phyloP scores from a whole-genome alignment of 2,797 vertebrate species.

The Limnodromus scolopaceus region DNA sequence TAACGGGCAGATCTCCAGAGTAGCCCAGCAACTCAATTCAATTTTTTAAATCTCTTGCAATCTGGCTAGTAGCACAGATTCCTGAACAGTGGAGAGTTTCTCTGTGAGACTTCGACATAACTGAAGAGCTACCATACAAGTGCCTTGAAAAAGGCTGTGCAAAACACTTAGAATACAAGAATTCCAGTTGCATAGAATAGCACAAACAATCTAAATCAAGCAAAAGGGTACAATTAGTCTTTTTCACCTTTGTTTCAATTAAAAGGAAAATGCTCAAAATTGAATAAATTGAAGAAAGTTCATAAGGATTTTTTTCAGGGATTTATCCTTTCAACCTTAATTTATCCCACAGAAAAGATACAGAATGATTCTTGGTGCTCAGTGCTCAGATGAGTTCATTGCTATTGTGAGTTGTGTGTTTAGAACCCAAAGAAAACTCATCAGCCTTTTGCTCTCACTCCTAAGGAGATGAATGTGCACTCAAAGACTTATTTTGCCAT shows the following conservation, averaged over 20 bases:
- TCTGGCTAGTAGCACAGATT: background rate
- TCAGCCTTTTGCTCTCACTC: background rate
- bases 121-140: background rate
- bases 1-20: background rate
- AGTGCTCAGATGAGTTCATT: background rate
- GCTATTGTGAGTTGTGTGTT: background rate
- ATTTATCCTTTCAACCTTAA: background rate
- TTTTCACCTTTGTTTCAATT: background rate
- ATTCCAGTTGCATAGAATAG: background rate
- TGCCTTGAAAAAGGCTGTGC: background rate
- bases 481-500: background rate
- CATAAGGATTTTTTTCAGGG: background rate
- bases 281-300: background rate
- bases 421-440: background rate
- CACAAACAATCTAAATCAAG: background rate
- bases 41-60: background rate
- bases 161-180: background rate
- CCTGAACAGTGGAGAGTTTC: background rate
- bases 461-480: background rate
- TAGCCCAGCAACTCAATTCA: background rate
- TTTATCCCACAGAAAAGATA: background rate
- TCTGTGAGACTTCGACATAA: accelerated
- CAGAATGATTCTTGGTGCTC: background rate
- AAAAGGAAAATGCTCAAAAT: background rate
- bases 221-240: background rate